A percentile compares a stretch with the other conserved stretches of the same genome.
Conservation (phyloP, 2,888 invertebrate species). For the Urechis unicinctus region DNA sequence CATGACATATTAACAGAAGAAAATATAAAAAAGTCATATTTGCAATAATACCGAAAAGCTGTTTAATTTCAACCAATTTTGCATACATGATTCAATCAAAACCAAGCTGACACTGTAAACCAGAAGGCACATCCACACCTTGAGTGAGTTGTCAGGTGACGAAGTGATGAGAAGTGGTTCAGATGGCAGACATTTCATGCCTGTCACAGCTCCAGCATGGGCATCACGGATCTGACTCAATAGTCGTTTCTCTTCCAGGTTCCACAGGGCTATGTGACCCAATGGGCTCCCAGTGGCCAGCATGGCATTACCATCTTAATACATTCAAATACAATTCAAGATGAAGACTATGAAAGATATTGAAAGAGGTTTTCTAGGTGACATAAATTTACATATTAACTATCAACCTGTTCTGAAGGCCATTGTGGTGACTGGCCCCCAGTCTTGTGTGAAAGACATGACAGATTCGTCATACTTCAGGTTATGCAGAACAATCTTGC, state of each 20-base stretch:
- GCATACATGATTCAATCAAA: background rate
- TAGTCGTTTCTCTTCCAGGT: constrained; percentile 63
- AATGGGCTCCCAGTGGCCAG: constrained; percentile 76
- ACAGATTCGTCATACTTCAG: constrained; percentile 75
- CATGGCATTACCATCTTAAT: constrained; percentile 71
- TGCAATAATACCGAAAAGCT: background rate
- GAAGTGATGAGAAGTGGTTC: constrained; percentile 88
- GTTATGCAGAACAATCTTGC: constrained; percentile 80
- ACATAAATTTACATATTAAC: background rate
- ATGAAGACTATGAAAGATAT: too few species aligned
- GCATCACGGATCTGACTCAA: constrained; percentile 74
- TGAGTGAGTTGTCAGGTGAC: constrained; percentile 87
- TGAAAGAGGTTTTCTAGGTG: too few species aligned
- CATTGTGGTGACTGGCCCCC: constrained; percentile 78
- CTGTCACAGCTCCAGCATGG: constrained; percentile 68
- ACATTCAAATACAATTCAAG: constrained; percentile 1
- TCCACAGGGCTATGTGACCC: constrained; percentile 90
- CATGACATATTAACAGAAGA: too few species aligned
- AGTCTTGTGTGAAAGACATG: constrained; percentile 82
- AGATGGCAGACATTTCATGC: constrained; percentile 74
- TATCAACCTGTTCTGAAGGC: constrained; percentile 65
- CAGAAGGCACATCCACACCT: constrained; percentile 60
- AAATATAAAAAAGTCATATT: too few species aligned
- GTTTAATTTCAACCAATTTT: background rate
- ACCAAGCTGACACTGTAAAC: too few species aligned